These are phyloP conservation scores for Tragelaphus strepsiceros DNA, from an alignment of 2,113 vertebrate species.

Conservation along the genomic window DNA sequence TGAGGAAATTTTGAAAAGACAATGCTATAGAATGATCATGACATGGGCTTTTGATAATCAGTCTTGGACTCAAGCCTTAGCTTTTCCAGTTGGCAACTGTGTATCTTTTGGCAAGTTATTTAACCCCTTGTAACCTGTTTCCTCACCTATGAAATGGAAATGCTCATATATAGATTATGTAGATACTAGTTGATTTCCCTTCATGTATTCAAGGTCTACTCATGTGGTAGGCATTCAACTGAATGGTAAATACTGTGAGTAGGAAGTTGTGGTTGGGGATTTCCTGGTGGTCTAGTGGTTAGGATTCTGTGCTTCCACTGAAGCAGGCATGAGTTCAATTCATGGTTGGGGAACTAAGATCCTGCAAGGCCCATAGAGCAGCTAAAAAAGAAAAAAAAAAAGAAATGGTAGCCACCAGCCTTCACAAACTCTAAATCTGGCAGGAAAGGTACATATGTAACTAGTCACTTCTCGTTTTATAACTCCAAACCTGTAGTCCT, in stretches of 20 bases:
- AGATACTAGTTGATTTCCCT: background rate
- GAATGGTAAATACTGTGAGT: background rate
- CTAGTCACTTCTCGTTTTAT: background rate
- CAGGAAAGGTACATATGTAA: background rate
- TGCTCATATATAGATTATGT: background rate
- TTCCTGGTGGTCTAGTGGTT: background rate
- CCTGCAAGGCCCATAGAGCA: background rate
- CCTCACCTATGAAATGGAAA: background rate
- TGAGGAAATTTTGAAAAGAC: background rate
- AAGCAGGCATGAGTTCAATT: background rate
- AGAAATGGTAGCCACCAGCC: background rate
- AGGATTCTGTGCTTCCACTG: background rate
- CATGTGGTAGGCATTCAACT: background rate
- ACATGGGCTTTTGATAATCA: background rate
- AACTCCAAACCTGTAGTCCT: background rate
- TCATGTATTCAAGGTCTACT: background rate
- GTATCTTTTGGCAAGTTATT: background rate
- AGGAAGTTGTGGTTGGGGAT: background rate
- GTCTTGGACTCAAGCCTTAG: background rate
- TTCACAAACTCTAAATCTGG: background rate
- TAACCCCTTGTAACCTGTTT: conserved; percentile 1
- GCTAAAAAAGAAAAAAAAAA: background rate
- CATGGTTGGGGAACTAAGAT: background rate
- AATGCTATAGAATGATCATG: background rate
- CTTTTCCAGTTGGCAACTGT: background rate